A percentile compares a stretch with the other conserved stretches of the same genome.
Evolutionary conservation across 2,888 invertebrate genomes (phyloP).

Genomic region (Laothoe populi): DNA sequence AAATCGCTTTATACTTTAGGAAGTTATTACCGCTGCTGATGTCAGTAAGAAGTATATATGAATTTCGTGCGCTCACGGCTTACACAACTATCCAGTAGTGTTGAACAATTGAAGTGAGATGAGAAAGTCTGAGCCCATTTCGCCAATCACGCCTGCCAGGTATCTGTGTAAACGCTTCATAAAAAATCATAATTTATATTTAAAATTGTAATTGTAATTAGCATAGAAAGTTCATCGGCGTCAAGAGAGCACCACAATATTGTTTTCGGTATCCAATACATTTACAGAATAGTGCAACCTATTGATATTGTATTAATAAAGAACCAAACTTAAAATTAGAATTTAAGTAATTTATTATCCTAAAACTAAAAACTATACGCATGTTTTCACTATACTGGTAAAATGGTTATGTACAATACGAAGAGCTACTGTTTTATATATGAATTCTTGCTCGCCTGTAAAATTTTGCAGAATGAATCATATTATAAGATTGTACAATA

Average conservation of each 20-base stretch:
- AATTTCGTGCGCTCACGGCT: not conserved
- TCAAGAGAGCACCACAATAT: conserved; percentile 77
- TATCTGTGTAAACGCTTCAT: conserved; percentile 76
- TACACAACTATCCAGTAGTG: not conserved
- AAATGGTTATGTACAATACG: conserved; percentile 84
- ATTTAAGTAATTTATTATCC: conserved; percentile 86
- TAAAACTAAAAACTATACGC: conserved; percentile 85
- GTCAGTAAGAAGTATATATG: not conserved
- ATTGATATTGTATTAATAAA: conserved; percentile 85
- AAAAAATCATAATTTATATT: conserved; percentile 71
- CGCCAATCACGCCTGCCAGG: conserved; percentile 71
- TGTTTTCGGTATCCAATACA: conserved; percentile 79
- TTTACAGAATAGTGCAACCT: conserved; percentile 82
- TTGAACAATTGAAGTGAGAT: conserved; percentile 58
- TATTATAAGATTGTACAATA: conserved; percentile 85
- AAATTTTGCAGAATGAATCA: conserved; percentile 85
- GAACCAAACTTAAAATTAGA: conserved; percentile 85
- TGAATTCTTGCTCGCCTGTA: conserved; percentile 86
- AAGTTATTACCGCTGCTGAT: not conserved
- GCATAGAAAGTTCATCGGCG: conserved; percentile 84
- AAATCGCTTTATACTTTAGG: not conserved
- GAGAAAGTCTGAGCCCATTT: conserved; percentile 62
- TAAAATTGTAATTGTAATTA: conserved; percentile 67
- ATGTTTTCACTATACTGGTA: conserved; percentile 86
- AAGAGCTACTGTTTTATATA: conserved; percentile 85